These are phyloP conservation scores for Triops cancriformis DNA, from an alignment of 1,140 invertebrate genomes.

Conservation along the genomic window DNA sequence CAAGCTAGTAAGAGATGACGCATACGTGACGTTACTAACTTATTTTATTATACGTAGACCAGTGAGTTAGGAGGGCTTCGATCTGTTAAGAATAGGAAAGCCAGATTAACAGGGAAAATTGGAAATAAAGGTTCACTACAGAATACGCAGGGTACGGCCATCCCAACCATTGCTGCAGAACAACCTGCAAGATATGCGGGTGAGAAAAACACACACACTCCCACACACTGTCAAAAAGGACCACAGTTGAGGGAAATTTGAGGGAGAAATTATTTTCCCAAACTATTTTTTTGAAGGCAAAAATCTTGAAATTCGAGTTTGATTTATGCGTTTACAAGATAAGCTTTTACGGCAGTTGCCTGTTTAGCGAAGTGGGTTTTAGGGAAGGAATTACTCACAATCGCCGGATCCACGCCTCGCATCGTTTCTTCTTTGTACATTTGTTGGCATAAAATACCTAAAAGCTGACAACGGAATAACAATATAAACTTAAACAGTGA, in stretches of 20 bases:
- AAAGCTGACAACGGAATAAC: constrained; percentile 12
- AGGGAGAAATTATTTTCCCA: background rate
- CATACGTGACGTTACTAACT: background rate
- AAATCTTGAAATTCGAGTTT: background rate
- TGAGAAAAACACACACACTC: background rate
- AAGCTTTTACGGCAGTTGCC: background rate
- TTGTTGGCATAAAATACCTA: constrained; percentile 24
- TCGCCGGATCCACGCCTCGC: constrained; percentile 22
- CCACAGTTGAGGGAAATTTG: background rate
- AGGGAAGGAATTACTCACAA: constrained; percentile 22
- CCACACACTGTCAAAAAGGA: background rate
- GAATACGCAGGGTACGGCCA: background rate
- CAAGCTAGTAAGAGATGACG: background rate
- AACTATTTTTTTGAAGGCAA: background rate
- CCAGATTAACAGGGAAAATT: background rate
- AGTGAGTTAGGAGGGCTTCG: background rate
- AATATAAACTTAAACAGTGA: too few species aligned
- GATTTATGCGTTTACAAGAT: background rate
- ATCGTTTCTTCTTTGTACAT: constrained; percentile 26
- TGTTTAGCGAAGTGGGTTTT: background rate
- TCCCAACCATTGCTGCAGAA: constrained; percentile 9
- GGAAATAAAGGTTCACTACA: background rate
- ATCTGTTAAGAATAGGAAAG: background rate
- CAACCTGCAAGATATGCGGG: constrained; percentile 2
- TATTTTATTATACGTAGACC: background rate